Percentiles rank a stretch among this genome's conserved stretches.
Conservation (phyloP, 2,797 vertebrate genomes). For the Eleutherodactylus coqui region DNA sequence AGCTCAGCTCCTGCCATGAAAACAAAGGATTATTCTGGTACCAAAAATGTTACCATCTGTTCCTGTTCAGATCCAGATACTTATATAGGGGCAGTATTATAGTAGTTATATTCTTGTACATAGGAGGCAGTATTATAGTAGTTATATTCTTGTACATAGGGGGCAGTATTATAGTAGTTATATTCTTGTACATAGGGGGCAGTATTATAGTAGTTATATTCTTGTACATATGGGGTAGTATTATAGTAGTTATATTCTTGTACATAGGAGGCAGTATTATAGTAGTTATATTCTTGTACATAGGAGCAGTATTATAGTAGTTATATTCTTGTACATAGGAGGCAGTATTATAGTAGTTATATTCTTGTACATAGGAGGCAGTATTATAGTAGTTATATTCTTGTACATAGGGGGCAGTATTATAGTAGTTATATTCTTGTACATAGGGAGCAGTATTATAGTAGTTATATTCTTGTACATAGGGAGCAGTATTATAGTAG, state of each 20-base stretch:
- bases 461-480: too few species aligned
- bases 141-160: background rate
- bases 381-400: conserved; percentile 9
- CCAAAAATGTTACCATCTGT: background rate
- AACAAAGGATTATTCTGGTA: conserved; percentile 35
- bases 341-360: conserved; percentile 1
- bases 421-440: conserved; percentile 2
- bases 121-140: background rate
- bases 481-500: background rate
- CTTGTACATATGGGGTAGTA: background rate
- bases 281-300: conserved; percentile 5
- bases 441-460: too few species aligned
- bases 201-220: background rate
- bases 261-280: background rate
- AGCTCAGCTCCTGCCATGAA: background rate
- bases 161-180: background rate
- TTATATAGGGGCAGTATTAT: too few species aligned
- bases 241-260: conserved; percentile 5
- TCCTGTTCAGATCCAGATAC: background rate
- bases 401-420: background rate
- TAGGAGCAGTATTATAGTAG: background rate
- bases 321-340: background rate
- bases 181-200: background rate
- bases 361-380: background rate
- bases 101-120: too few species aligned